Evolutionary conservation across 2,113 vertebrate genomes (phyloP), one percentile per base, ranked within the genome.

Genomic region (Centrocercus urophasianus): DNA sequence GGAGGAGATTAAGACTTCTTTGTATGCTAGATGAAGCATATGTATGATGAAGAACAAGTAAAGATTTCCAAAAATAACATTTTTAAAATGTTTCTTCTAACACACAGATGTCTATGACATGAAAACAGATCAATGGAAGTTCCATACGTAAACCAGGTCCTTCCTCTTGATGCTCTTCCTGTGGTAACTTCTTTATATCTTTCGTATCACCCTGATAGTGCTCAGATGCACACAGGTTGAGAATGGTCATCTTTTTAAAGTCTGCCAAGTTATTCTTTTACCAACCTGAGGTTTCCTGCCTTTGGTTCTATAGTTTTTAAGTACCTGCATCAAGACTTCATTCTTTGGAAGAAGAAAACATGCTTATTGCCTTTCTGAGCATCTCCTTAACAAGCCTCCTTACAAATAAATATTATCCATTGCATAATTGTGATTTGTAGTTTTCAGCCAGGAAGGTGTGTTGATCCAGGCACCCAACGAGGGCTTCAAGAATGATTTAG

Each of bases 321-420:
- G 61, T 0, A 2, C 2, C 4, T 15, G 10, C 56, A 70, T 32
- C 42, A 60, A 56, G 56, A 36, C 2, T 11, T 94, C 8, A 1
- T 71, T 86, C 42, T 16, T 32, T 84, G 43, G 79, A 82, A 73
- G 74, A 61, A 78, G 27, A 52, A 43, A 63, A 59, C 19, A 43
- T 4, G 1, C 3, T 10, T 13, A 1, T 71, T 93, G 80, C 56
- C 38, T 71, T 17, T 19, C 18, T 95, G 69, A 86, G 7, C 10
- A 79, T 5, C 48, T 82, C 54, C 75, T 86, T 79, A 93, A 85
- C 34, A 93, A 88, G 25, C 30, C 18, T 90, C 0, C 0, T 40
- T 79, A 73, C 90, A 93, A 89, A 92, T 70, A 90, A 92, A 72
- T 24, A 56, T 48, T 4, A 86, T 89, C 83, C 56, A 72, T 88